Base-by-base conservation (phyloP, 1,140 invertebrate species). In the Tyrophagus putrescentiae region DNA sequence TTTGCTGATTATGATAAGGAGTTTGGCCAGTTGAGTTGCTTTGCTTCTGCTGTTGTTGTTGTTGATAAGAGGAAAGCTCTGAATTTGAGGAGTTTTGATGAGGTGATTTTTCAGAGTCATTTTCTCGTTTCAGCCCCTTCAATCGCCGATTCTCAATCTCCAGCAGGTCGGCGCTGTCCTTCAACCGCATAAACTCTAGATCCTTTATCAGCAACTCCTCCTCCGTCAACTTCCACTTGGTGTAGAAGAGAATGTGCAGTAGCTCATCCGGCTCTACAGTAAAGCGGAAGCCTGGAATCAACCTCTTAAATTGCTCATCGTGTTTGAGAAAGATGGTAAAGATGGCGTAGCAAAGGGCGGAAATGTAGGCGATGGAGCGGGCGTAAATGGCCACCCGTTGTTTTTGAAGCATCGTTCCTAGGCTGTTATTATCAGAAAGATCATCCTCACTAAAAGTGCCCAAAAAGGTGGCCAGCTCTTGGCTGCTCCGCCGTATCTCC, bases 161-260 rank as follows among this genome's bases (percentile, higher is more conserved):
- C 13, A 54, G 21, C 27, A 54, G 39, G 27, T 54, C 52, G 21
- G 9, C 18, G n/a, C 3, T 13, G 39, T 54, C 52, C 39, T 54
- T 54, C 4, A 54, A 34, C 18, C 25, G 27, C 52, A 54, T 54
- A 33, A 34, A 31, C 27, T 54, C 52, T 13, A 54, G 27, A 54
- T 54, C 52, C 39, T 54, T 54, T 32, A 54, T 23, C 3, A 54
- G 25, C 13, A 54, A 33, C 39, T 54, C 52, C 27, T 54, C 52
- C 39, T 54, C 52, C 9, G 52, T 54, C 27, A 54, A 54, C 25
- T 54, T 54, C 52, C 52, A 54, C 39, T 54, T 54, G 9, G 52
- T 54, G 13, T 54, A 54, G 31, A 54, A 54, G 9, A 54, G 28
- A 54, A 54, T 54, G 25, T 54, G 52, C 27, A 54, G 39, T 1